A percentile compares a stretch with the other conserved stretches of the same genome.
phyloP scores from a whole-genome alignment of 2,888 invertebrate species.

The Agapostemon virescens region DNA sequence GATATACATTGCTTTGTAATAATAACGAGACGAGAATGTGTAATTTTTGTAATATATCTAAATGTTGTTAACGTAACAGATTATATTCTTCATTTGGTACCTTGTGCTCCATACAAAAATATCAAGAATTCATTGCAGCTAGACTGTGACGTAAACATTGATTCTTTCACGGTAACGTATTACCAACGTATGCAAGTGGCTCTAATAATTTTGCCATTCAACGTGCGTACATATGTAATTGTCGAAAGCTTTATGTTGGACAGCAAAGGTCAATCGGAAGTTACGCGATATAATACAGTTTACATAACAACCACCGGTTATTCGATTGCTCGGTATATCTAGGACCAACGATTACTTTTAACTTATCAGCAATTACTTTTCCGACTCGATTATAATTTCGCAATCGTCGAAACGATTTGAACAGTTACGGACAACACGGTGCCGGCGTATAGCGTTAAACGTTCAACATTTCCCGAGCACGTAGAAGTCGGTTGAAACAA shows the following conservation, averaged over 20 bases:
- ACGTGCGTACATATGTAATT: neutral
- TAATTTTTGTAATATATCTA: too few species aligned
- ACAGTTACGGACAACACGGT: neutral
- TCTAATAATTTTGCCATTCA: too few species aligned
- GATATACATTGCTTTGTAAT: too few species aligned
- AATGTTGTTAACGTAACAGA: too few species aligned
- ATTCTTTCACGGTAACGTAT: too few species aligned
- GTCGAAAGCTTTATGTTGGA: neutral
- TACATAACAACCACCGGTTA: neutral
- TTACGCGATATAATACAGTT: neutral
- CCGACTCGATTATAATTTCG: neutral
- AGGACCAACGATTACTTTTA: neutral
- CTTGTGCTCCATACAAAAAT: too few species aligned
- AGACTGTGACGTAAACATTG: too few species aligned
- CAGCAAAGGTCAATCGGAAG: neutral
- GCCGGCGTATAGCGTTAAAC: neutral
- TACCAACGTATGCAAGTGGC: too few species aligned
- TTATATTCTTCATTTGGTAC: too few species aligned
- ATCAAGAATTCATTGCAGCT: too few species aligned
- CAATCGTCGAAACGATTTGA: neutral
- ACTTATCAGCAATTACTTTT: neutral
- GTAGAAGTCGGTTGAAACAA: conserved; percentile 46
- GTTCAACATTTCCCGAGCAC: neutral
- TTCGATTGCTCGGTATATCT: neutral
- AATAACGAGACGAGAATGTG: too few species aligned